Conservation (phyloP, 92 coral and sea anemone genomes). For the Isaurus tuberculatus region DNA sequence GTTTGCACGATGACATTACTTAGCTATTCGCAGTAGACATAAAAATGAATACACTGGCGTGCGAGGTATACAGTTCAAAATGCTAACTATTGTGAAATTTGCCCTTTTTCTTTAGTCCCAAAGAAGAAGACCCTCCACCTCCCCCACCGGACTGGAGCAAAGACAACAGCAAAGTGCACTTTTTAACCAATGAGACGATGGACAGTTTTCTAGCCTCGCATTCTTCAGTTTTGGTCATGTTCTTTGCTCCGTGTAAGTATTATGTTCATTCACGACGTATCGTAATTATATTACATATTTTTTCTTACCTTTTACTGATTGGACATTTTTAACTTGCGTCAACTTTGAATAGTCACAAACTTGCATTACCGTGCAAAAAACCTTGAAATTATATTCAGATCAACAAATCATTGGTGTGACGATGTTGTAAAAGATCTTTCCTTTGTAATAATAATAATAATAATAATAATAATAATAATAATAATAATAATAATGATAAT, state of each 20-base stretch:
- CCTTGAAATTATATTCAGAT: no score
- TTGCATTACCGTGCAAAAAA: no score
- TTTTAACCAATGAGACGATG: constrained; percentile 79
- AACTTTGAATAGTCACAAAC: no score
- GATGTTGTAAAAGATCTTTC: no score
- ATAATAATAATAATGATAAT: no score
- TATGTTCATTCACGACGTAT: background rate
- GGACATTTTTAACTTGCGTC: background rate
- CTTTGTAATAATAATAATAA: no score
- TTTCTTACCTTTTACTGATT: background rate
- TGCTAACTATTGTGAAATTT: background rate
- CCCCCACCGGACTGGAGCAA: constrained; percentile 99
- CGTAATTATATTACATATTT: background rate
- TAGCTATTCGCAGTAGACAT: no score
- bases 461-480: no score
- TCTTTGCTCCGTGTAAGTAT: constrained; percentile 92
- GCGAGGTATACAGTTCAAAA: background rate
- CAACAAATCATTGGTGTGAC: no score
- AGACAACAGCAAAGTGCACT: constrained; percentile 82
- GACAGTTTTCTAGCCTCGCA: constrained; percentile 69
- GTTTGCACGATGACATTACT: no score
- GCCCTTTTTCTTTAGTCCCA: constrained; percentile 68
- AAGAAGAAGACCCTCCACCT: constrained; percentile 82
- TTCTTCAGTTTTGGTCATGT: constrained; percentile 85
- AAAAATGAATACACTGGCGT: background rate